These are phyloP conservation scores for Cercopithecus petaurista DNA, from an alignment of 2,797 vertebrate genomes.

Conservation along the genomic window DNA sequence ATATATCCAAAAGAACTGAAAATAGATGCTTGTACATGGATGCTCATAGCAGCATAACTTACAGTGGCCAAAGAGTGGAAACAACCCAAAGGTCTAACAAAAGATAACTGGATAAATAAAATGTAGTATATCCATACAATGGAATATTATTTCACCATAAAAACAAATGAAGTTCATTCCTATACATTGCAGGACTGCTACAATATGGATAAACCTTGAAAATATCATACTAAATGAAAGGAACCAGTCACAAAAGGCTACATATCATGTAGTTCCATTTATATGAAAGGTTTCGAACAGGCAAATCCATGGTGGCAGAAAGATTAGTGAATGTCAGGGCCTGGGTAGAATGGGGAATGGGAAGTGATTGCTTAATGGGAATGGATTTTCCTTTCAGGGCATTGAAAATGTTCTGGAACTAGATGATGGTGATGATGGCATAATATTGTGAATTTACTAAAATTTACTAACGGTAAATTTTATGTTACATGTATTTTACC, in stretches of 20 bases:
- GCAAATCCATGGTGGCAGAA: neutral
- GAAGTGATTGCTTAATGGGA: neutral
- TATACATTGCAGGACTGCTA: neutral
- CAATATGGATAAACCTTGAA: neutral
- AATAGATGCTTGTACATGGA: neutral
- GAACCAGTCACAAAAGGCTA: neutral
- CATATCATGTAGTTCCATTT: neutral
- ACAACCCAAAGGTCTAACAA: neutral
- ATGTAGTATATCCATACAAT: neutral
- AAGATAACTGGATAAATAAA: neutral
- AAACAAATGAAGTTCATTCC: neutral
- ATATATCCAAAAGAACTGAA: neutral
- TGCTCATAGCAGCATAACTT: neutral
- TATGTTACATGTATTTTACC: neutral
- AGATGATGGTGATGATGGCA: neutral
- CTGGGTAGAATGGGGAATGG: neutral
- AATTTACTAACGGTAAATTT: neutral
- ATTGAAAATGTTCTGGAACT: neutral
- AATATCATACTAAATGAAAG: conserved; percentile 14
- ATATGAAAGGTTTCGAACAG: neutral
- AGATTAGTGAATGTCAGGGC: neutral
- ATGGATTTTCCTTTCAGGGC: neutral
- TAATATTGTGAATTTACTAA: neutral
- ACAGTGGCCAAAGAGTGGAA: neutral
- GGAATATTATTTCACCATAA: neutral